phyloP scores from a whole-genome alignment of 2,888 invertebrate genomes.

The Drosophila antonietae region DNA sequence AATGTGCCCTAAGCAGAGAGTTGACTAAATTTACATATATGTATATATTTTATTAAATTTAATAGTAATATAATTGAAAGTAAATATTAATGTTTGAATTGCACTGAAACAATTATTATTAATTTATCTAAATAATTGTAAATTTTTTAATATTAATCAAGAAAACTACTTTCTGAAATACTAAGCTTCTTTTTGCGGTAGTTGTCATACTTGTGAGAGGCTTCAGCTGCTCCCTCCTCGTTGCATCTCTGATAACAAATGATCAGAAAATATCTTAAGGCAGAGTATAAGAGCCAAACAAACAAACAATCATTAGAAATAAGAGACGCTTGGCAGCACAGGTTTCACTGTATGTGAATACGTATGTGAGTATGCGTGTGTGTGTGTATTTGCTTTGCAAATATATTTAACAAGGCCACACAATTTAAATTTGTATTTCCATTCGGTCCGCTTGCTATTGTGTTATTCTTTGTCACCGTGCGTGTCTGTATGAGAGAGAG shows the following conservation, averaged over 20 bases:
- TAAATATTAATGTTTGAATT: too few relatives aligned
- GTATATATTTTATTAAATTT: too few relatives aligned
- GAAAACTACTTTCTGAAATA: neutral
- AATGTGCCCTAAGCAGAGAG: neutral
- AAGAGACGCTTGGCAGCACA: conserved; percentile 30
- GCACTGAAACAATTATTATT: neutral
- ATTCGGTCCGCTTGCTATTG: conserved; percentile 38
- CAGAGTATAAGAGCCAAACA: conserved; percentile 26
- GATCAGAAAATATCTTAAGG: neutral
- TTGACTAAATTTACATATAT: neutral
- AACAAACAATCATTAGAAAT: conserved; percentile 76
- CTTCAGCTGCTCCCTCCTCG: neutral
- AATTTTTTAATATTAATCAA: neutral
- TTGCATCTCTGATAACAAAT: neutral
- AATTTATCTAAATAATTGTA: too few relatives aligned
- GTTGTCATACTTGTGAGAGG: too few relatives aligned
- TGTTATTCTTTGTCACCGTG: conserved; percentile 17
- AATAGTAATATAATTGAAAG: too few relatives aligned
- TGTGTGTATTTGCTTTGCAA: conserved; percentile 42
- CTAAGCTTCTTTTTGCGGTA: neutral
- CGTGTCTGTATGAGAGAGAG: neutral
- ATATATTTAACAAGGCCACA: conserved; percentile 59
- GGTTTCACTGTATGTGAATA: conserved; percentile 20
- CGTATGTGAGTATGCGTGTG: conserved; percentile 6
- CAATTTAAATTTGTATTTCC: conserved; percentile 66